These are phyloP conservation scores for Echinarachnius parma DNA, from an alignment of 53 echinoderm and acorn worm species.

Conservation along the genomic window DNA sequence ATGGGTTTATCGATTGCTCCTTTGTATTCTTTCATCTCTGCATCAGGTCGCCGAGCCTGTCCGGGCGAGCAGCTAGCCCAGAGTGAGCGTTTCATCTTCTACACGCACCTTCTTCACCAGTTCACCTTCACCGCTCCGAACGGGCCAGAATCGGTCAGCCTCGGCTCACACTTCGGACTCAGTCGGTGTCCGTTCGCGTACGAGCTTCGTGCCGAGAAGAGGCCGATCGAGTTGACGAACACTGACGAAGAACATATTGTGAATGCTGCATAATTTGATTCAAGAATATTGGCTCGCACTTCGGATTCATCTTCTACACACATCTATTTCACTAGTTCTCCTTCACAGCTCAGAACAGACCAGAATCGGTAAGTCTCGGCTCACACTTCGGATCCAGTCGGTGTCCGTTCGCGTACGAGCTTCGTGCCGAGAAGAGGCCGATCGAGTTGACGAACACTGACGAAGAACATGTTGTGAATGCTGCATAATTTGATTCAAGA, in stretches of 20 bases:
- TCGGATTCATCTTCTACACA: constrained; percentile 48
- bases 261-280: too few relatives aligned
- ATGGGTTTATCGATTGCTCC: neutral
- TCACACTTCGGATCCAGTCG: constrained; percentile 35
- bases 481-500: too few relatives aligned
- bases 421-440: constrained; percentile 8
- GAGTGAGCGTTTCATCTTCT: constrained; percentile 48
- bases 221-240: too few relatives aligned
- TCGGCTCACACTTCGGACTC: constrained; percentile 33
- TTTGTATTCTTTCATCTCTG: neutral
- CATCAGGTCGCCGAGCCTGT: constrained; percentile 43
- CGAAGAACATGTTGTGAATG: too few relatives aligned
- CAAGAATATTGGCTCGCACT: too few relatives aligned
- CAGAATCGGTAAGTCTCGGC: constrained; percentile 37
- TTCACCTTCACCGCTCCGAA: constrained; percentile 46
- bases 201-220: constrained; percentile 15
- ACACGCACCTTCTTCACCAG: constrained; percentile 40
- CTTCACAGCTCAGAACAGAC: constrained; percentile 42
- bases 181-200: constrained; percentile 34
- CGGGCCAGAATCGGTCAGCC: constrained; percentile 44
- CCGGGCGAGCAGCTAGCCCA: constrained; percentile 42
- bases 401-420: constrained; percentile 33
- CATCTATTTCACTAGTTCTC: constrained; percentile 41
- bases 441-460: too few relatives aligned
- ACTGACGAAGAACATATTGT: too few relatives aligned